phyloP scores from a whole-genome alignment of 2,888 invertebrate species.

The Netelia fuscicornis region DNA sequence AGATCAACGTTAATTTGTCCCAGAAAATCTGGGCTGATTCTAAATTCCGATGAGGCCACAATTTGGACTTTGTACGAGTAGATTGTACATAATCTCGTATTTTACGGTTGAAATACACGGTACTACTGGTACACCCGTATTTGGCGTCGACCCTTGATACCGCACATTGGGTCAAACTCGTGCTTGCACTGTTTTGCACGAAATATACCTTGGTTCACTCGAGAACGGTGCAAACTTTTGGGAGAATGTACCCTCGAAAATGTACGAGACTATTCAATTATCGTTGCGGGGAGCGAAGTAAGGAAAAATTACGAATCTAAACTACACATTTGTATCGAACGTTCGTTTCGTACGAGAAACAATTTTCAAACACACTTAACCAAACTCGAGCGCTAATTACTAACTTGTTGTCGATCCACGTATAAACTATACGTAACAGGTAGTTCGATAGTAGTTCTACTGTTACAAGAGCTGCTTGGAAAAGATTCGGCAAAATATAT shows the following conservation, averaged over 20 bases:
- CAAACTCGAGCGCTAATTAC: slow-evolving; percentile 28
- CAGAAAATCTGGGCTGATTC: too few species aligned
- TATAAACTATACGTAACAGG: background rate
- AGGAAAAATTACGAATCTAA: background rate
- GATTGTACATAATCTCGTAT: too few species aligned
- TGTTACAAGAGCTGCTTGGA: slow-evolving; percentile 16
- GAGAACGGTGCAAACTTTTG: slow-evolving; percentile 1
- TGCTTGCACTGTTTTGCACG: background rate
- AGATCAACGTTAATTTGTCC: too few species aligned
- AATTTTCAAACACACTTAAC: slow-evolving; percentile 29
- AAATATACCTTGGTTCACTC: background rate
- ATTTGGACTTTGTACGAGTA: too few species aligned
- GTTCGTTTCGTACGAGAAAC: background rate
- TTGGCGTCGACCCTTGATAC: background rate
- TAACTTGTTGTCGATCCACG: slow-evolving; percentile 17
- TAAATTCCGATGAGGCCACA: too few species aligned
- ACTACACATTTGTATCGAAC: background rate
- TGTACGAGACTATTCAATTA: slow-evolving; percentile 31
- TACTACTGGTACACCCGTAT: background rate
- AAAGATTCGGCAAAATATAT: slow-evolving; percentile 32
- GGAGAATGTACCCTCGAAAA: background rate
- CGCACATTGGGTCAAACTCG: background rate
- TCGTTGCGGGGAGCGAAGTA: background rate
- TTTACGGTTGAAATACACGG: too few species aligned
- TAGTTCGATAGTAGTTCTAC: background rate